phyloP scores from a whole-genome alignment of 2,113 vertebrate genomes.

The Perccottus glenii region DNA sequence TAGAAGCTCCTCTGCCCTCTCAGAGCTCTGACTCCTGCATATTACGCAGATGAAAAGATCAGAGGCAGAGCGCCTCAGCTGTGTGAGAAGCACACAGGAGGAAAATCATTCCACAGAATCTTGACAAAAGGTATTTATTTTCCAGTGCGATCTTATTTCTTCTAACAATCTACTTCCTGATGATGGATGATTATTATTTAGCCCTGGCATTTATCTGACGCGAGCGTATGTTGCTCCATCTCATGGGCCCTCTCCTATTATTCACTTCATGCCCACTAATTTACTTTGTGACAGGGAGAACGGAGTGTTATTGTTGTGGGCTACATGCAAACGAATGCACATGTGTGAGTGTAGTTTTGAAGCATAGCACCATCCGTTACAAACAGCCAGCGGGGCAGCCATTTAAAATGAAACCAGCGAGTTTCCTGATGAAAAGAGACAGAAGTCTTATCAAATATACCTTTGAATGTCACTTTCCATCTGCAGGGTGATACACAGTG shows the following conservation, averaged over 20 bases:
- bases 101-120: constrained; percentile 11
- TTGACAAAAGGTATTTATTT: constrained; percentile 38
- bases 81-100: constrained; percentile 7
- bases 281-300: constrained; percentile 38
- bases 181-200: constrained; percentile 51
- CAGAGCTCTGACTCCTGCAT: constrained; percentile 46
- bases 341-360: constrained; percentile 20
- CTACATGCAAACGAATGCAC: constrained; percentile 8
- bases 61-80: constrained; percentile 11
- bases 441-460: constrained; percentile 45
- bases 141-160: not conserved
- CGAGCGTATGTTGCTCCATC: constrained; percentile 29
- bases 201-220: constrained; percentile 47
- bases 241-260: constrained; percentile 20
- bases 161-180: constrained; percentile 20
- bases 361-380: constrained; percentile 6
- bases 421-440: constrained; percentile 38
- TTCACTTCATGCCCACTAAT: constrained; percentile 23
- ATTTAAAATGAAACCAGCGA: constrained; percentile 24
- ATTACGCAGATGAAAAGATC: constrained; percentile 45
- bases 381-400: not conserved
- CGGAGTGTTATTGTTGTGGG: constrained; percentile 37
- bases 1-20: constrained; percentile 56
- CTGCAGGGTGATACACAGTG: constrained; percentile 8
- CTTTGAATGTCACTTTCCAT: constrained; percentile 24